Evolutionary conservation across 1,140 invertebrate species (phyloP).

Genomic region (Reticulitermes speratus): DNA sequence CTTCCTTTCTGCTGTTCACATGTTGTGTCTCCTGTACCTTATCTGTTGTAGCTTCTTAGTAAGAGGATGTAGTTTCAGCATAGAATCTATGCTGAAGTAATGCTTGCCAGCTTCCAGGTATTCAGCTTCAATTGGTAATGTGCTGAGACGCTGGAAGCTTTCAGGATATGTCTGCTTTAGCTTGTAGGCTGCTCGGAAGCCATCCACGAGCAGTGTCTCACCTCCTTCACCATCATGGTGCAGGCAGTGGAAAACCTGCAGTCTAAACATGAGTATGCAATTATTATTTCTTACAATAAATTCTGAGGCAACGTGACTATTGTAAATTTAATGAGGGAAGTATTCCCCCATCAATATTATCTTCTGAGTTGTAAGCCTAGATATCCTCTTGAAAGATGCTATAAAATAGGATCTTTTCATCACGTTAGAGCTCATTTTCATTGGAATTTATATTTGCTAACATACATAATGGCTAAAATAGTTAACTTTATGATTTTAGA

Average conservation of each 20-base stretch:
- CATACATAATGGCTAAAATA: no score
- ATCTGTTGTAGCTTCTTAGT: slow-evolving; percentile 55
- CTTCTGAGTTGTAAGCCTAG: no score
- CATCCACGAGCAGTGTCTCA: slow-evolving; percentile 67
- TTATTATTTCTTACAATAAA: neutral
- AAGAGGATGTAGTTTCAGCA: slow-evolving; percentile 52
- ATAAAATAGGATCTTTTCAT: no score
- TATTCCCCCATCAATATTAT: neutral
- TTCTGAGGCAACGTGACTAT: neutral
- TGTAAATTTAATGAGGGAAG: neutral
- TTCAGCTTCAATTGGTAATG: slow-evolving; percentile 58
- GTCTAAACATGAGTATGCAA: slow-evolving; percentile 44
- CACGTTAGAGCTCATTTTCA: no score
- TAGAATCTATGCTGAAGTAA: slow-evolving; percentile 52
- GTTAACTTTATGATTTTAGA: no score
- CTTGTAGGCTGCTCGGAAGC: slow-evolving; percentile 61
- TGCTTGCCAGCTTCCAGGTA: slow-evolving; percentile 61
- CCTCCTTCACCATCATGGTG: slow-evolving; percentile 61
- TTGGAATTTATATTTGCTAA: no score
- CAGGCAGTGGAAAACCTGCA: slow-evolving; percentile 70
- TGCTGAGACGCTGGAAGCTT: slow-evolving; percentile 57
- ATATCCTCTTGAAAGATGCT: no score
- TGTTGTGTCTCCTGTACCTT: slow-evolving; percentile 43
- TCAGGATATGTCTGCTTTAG: slow-evolving; percentile 53
- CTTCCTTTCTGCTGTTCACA: no score